Conservation (phyloP, 2,888 invertebrate species). For the Drosophila monieri region DNA sequence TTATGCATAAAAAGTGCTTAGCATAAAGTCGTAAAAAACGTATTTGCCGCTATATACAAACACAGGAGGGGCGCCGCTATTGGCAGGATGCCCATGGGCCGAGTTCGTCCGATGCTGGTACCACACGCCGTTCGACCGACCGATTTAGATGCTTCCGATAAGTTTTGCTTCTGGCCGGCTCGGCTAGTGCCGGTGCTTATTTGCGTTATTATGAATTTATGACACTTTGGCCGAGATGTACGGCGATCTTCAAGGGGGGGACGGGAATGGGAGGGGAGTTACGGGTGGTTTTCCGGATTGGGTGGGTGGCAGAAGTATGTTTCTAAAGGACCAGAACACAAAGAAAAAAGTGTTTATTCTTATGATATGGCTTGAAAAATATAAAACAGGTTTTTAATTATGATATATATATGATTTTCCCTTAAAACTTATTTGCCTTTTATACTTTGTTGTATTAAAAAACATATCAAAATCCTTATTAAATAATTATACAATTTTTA, state of each 20-base stretch:
- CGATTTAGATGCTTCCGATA: slow-evolving; percentile 78
- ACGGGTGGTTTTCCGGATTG: slow-evolving; percentile 8
- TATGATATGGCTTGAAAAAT: too few relatives aligned
- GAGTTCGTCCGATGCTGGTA: slow-evolving; percentile 48
- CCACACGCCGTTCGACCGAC: slow-evolving; percentile 21
- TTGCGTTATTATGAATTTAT: slow-evolving; percentile 82
- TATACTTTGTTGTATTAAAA: too few relatives aligned
- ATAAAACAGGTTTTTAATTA: too few relatives aligned
- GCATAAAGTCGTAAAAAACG: slow-evolving; percentile 82
- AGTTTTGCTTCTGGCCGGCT: slow-evolving; percentile 45
- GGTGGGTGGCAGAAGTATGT: slow-evolving; percentile 27
- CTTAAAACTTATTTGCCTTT: too few relatives aligned
- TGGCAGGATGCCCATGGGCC: slow-evolving; percentile 70
- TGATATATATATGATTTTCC: too few relatives aligned
- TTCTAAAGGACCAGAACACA: slow-evolving; percentile 5
- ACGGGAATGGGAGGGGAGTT: slow-evolving; percentile 8
- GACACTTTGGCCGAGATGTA: slow-evolving; percentile 67
- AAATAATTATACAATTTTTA: too few relatives aligned
- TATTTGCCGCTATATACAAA: slow-evolving; percentile 70
- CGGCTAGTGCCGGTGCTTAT: slow-evolving; percentile 70
- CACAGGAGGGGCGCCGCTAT: slow-evolving; percentile 48
- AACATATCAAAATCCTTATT: too few relatives aligned
- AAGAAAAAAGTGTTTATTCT: neutral
- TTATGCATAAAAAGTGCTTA: slow-evolving; percentile 82
- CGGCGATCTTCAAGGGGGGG: slow-evolving; percentile 15